Percentiles rank a stretch among this genome's conserved stretches.
Evolutionary conservation across 1,140 invertebrate genomes (phyloP).

Genomic region (Homarus americanus): DNA sequence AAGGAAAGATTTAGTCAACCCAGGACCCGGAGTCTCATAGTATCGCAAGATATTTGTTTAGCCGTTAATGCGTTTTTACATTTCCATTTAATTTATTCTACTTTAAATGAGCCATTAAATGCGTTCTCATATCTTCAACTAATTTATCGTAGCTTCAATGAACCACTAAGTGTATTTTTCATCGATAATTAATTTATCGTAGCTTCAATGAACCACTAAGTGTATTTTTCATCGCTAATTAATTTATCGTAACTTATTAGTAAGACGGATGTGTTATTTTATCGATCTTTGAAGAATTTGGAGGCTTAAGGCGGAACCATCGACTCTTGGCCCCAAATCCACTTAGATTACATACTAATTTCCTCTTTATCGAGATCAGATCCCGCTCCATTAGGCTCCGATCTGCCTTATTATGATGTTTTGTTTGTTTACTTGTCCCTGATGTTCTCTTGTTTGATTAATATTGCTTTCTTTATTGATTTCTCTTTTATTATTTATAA

Average conservation of each 20-base stretch:
- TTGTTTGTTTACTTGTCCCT: not conserved
- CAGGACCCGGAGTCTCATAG: no score
- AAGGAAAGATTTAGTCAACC: no score
- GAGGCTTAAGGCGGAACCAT: not conserved
- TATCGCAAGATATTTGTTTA: no score
- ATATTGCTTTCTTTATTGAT: no score
- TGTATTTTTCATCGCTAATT: not conserved
- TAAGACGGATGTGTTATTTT: not conserved
- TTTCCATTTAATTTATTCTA: no score
- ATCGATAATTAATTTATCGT: not conserved
- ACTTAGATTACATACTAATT: slow-evolving; percentile 46
- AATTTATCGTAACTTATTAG: no score
- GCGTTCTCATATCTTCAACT: no score
- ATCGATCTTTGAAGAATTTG: not conserved
- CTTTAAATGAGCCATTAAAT: no score
- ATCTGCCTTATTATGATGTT: slow-evolving; percentile 25
- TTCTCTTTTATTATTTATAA: no score
- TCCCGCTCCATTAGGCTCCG: slow-evolving; percentile 38
- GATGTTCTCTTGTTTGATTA: not conserved
- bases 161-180: no score
- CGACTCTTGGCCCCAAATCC: slow-evolving; percentile 20
- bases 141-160: no score
- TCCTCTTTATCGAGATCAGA: slow-evolving; percentile 33
- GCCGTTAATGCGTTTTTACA: no score
- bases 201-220: not conserved